Conservation (phyloP, 2,888 invertebrate genomes). For the Epiblema foenella region DNA sequence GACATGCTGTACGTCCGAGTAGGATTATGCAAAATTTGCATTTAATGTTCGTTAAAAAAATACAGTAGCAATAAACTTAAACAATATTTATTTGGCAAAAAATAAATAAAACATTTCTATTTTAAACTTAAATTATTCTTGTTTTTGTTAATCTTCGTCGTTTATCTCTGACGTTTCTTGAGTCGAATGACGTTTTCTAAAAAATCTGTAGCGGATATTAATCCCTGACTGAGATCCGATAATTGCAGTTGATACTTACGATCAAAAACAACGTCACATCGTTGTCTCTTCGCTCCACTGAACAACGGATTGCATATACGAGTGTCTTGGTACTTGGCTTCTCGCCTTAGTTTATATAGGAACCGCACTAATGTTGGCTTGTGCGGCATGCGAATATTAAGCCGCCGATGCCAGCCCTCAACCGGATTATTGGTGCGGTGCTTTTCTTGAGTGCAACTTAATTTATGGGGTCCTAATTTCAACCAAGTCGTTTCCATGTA, state of each 20-base stretch:
- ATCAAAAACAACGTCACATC: constrained; percentile 10
- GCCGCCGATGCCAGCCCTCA: no score
- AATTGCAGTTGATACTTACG: constrained; percentile 3
- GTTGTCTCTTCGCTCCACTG: constrained; percentile 17
- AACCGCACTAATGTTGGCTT: constrained; percentile 6
- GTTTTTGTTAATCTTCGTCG: background rate
- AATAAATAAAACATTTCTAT: constrained; percentile 2
- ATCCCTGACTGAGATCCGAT: constrained; percentile 14
- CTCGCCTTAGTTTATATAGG: constrained; percentile 14
- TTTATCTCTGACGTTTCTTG: constrained; percentile 12
- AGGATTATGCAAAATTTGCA: constrained; percentile 6
- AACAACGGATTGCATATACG: constrained; percentile 12
- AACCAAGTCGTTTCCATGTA: constrained; percentile 15
- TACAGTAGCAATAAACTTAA: constrained; percentile 2
- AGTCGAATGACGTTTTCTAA: no score
- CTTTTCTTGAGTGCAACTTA: constrained; percentile 16
- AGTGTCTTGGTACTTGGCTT: constrained; percentile 16
- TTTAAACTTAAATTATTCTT: constrained; percentile 6
- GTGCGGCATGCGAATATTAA: constrained; percentile 18
- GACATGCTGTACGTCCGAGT: background rate
- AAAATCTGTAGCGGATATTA: no score
- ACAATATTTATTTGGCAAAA: constrained; percentile 3
- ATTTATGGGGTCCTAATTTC: background rate
- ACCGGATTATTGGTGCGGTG: constrained; percentile 20
- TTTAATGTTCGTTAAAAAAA: constrained; percentile 8